phyloP scores from a whole-genome alignment of 1,140 invertebrate species.

The Chlorops oryzae region DNA sequence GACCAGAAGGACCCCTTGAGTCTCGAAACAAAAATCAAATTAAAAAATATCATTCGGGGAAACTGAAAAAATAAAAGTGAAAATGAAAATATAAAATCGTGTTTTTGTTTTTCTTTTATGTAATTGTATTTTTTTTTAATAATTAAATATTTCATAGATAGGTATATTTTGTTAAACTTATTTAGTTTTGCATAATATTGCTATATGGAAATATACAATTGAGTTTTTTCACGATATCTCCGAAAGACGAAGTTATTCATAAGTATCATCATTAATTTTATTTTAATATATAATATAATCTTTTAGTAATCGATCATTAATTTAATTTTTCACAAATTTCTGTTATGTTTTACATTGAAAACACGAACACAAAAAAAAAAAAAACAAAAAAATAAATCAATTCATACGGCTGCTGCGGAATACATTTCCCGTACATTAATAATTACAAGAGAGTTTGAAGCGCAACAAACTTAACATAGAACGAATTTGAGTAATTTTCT shows the following conservation, averaged over 20 bases:
- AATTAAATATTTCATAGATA: not conserved
- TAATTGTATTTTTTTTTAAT: not conserved
- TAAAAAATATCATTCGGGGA: not conserved
- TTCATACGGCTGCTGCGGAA: too few species aligned
- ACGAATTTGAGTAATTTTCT: too few species aligned
- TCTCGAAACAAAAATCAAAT: not conserved
- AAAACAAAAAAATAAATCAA: too few species aligned
- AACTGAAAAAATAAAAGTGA: not conserved
- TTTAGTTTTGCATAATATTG: not conserved
- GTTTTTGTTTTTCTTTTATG: conserved; percentile 2
- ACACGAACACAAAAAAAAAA: too few species aligned
- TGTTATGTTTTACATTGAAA: too few species aligned
- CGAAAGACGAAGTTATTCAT: not conserved
- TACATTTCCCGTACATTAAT: too few species aligned
- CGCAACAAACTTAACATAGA: too few species aligned
- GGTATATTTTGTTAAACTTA: not conserved
- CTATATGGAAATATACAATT: not conserved
- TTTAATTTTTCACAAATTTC: too few species aligned
- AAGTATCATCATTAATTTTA: not conserved
- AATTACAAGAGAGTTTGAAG: too few species aligned
- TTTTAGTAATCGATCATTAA: too few species aligned
- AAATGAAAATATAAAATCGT: not conserved
- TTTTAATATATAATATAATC: not conserved
- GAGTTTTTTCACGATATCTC: not conserved
- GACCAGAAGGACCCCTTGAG: not conserved